These are phyloP conservation scores for Podarcis cretensis DNA, from an alignment of 2,113 vertebrate genomes.

Conservation along the genomic window DNA sequence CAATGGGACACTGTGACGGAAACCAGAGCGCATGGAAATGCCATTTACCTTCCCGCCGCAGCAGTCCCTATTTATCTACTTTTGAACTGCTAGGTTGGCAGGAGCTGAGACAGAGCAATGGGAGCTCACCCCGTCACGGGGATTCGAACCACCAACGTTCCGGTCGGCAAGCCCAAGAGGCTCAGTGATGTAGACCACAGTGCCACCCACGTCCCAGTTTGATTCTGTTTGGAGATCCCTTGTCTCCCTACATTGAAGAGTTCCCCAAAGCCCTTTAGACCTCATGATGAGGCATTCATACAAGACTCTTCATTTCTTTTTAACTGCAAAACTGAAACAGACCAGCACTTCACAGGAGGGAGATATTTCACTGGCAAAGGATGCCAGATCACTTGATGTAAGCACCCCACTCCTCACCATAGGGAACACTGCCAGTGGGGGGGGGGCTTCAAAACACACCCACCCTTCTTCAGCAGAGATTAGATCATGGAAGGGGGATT, in stretches of 20 bases:
- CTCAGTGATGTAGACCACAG: too few species aligned
- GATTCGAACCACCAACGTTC: too few species aligned
- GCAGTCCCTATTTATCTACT: too few species aligned
- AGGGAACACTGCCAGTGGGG: neutral
- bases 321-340: neutral
- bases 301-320: neutral
- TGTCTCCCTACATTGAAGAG: neutral
- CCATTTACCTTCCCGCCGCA: too few species aligned
- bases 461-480: neutral
- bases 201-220: neutral
- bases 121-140: too few species aligned
- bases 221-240: neutral
- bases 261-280: neutral
- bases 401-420: neutral
- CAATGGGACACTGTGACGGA: too few species aligned
- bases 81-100: too few species aligned
- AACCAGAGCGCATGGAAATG: too few species aligned
- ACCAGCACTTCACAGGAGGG: neutral
- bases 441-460: neutral
- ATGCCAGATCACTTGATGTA: rapidly evolving
- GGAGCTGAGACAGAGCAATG: too few species aligned
- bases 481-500: too few species aligned
- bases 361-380: neutral
- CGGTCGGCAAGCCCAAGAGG: too few species aligned
- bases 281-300: neutral